Percentiles rank a stretch among this genome's conserved stretches.
Evolutionary conservation across 2,113 vertebrate genomes (phyloP).

Genomic region (Chaetorhynchus papuensis): DNA sequence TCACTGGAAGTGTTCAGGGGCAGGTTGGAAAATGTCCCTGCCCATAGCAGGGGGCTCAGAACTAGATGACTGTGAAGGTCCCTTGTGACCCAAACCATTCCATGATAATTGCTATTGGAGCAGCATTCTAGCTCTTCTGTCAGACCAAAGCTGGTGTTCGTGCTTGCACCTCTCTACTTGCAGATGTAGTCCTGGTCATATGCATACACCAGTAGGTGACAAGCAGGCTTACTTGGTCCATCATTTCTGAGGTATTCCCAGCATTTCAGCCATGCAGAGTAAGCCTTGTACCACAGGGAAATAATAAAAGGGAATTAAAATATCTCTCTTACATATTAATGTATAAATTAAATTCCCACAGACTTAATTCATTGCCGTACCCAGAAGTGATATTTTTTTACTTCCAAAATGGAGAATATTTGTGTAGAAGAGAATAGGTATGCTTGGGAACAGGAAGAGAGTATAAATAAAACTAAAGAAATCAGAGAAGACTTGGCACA

Average conservation of each 20-base stretch:
- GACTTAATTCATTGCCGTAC: not conserved
- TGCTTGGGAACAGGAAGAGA: not conserved
- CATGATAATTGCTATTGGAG: not conserved
- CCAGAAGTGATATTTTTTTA: not conserved
- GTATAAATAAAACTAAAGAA: constrained; percentile 18
- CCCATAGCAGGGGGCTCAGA: not conserved
- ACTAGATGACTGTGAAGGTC: not conserved
- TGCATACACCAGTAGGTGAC: accelerated
- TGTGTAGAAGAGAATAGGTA: not conserved
- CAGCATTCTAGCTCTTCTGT: not conserved
- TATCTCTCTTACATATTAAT: not conserved
- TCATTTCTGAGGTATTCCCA: not conserved
- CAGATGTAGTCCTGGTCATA: not conserved
- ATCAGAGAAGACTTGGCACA: constrained; percentile 4
- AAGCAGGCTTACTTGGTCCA: not conserved
- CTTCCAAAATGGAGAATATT: not conserved
- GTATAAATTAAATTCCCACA: not conserved
- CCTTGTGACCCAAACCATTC: not conserved
- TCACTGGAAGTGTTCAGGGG: not conserved
- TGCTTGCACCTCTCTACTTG: not conserved
- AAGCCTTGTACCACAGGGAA: not conserved
- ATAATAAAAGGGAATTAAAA: not conserved
- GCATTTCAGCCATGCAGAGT: not conserved
- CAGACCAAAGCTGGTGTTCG: not conserved
- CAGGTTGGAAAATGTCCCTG: not conserved